Evolutionary conservation across 2,113 vertebrate genomes (phyloP).

Genomic region (Ovibos moschatus): DNA sequence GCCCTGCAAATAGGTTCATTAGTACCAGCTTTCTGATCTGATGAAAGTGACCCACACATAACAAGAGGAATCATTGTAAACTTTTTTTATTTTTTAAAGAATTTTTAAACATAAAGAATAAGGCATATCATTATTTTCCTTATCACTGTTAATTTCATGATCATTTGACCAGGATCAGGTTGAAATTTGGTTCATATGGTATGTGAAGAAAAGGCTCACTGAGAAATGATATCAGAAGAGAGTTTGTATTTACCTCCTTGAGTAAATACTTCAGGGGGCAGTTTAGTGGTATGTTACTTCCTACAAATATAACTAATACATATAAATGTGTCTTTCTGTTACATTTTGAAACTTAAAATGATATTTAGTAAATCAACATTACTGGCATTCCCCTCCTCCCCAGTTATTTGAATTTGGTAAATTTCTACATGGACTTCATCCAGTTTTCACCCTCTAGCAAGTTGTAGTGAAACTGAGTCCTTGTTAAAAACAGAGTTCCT

Average conservation of each 20-base stretch:
- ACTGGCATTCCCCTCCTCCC: neutral
- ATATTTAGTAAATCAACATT: neutral
- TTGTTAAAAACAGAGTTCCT: neutral
- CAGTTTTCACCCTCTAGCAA: neutral
- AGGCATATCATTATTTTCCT: neutral
- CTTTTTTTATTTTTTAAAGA: neutral
- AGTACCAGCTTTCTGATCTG: neutral
- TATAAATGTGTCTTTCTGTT: neutral
- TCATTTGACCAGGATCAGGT: neutral
- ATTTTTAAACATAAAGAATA: neutral
- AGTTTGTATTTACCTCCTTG: neutral
- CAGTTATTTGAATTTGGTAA: neutral
- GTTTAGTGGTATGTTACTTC: neutral
- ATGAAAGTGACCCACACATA: neutral
- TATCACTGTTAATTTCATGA: neutral
- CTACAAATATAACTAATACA: neutral
- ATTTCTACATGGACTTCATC: neutral
- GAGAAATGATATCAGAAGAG: neutral
- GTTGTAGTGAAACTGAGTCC: neutral
- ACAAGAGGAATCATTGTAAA: neutral
- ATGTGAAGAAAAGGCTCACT: neutral
- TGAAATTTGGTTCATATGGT: neutral
- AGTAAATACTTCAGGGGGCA: neutral
- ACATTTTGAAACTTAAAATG: neutral
- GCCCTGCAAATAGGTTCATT: neutral